A percentile compares a stretch with the other conserved stretches of the same genome.
Evolutionary conservation across 2,113 vertebrate genomes (phyloP).

Genomic region (Antigone vipio): DNA sequence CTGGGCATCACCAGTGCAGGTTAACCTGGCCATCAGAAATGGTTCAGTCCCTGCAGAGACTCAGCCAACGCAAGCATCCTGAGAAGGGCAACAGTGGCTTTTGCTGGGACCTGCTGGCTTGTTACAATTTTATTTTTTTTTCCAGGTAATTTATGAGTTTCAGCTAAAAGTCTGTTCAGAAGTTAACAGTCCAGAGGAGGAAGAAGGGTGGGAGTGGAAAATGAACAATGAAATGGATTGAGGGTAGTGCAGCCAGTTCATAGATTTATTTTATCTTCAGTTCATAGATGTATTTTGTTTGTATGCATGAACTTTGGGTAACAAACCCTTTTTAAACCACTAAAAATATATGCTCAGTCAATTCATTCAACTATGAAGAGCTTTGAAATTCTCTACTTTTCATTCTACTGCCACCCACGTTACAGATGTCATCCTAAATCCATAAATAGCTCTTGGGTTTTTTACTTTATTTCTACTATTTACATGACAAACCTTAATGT

Average conservation of each 20-base stretch:
- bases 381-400: conserved; percentile 47
- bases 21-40: neutral
- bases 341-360: conserved; percentile 2
- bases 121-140: neutral
- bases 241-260: neutral
- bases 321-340: conserved; percentile 19
- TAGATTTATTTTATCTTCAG: neutral
- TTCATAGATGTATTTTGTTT: neutral
- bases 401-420: conserved; percentile 43
- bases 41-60: neutral
- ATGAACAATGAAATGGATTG: neutral
- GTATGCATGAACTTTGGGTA: neutral
- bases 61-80: neutral
- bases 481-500: conserved; percentile 47
- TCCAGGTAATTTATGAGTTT: neutral
- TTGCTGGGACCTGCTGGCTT: neutral
- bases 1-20: neutral
- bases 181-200: neutral
- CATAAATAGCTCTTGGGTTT: neutral
- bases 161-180: neutral
- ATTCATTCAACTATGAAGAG: conserved; percentile 39
- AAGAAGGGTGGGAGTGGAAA: neutral
- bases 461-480: conserved; percentile 52
- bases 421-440: conserved; percentile 55
- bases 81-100: neutral